Evolutionary conservation across 1,140 invertebrate genomes (phyloP).

Genomic region (Dysdera silvatica): DNA sequence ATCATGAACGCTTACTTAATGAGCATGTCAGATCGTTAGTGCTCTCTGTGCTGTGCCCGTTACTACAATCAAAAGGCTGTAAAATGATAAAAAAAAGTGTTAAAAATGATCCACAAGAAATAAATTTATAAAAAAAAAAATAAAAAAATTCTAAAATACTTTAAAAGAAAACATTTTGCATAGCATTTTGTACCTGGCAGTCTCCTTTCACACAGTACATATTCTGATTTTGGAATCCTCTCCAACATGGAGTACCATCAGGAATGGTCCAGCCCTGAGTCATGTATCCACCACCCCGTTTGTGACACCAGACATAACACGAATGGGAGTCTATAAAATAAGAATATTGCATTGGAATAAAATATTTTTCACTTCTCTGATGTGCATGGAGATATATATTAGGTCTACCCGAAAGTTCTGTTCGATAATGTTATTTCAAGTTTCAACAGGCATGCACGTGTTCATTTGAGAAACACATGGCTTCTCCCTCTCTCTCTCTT

Average conservation of each 20-base stretch:
- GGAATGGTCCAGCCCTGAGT: slow-evolving; percentile 36
- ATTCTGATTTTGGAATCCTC: slow-evolving; percentile 21
- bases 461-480: no score
- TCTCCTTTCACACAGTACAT: slow-evolving; percentile 34
- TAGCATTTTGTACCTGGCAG: slow-evolving; percentile 24
- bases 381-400: no score
- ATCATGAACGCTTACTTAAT: slow-evolving; percentile 16
- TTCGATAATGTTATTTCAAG: no score
- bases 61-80: slow-evolving; percentile 27
- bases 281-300: slow-evolving; percentile 34
- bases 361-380: neutral
- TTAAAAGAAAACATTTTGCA: neutral
- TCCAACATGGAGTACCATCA: slow-evolving; percentile 35
- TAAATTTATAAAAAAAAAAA: neutral
- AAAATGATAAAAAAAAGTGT: neutral
- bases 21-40: slow-evolving; percentile 10
- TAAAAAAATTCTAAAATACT: neutral
- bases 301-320: slow-evolving; percentile 36
- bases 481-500: no score
- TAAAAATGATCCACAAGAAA: no score
- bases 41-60: slow-evolving; percentile 23
- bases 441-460: no score
- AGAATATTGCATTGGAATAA: neutral
- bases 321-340: slow-evolving; percentile 30
- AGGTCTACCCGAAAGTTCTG: no score